Evolutionary conservation across 1,140 invertebrate species (phyloP).

Genomic region (Euglossa dilemma): DNA sequence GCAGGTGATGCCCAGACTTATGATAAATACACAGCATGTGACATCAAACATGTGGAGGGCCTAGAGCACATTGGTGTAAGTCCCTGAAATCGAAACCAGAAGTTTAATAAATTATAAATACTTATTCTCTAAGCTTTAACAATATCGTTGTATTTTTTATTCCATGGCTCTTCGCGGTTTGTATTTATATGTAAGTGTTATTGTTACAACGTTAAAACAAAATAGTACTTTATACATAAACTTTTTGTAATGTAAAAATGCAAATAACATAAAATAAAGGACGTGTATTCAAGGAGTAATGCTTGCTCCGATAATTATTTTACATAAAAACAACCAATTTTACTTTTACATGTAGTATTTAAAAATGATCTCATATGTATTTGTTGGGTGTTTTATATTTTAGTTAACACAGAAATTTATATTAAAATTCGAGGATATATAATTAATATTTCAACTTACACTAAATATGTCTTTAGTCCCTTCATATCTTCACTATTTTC

Average conservation of each 20-base stretch:
- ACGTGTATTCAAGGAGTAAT: slow-evolving; percentile 16
- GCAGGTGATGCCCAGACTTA: slow-evolving; percentile 75
- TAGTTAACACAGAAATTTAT: neutral
- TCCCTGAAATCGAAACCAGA: slow-evolving; percentile 31
- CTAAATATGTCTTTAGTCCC: slow-evolving; percentile 10
- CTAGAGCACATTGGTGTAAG: slow-evolving; percentile 67
- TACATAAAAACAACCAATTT: slow-evolving; percentile 5
- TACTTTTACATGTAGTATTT: neutral
- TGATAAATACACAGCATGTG: slow-evolving; percentile 65
- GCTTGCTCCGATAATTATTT: slow-evolving; percentile 7
- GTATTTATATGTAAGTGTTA: slow-evolving; percentile 24
- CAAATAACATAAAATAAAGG: slow-evolving; percentile 28
- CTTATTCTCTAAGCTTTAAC: slow-evolving; percentile 17
- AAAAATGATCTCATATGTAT: neutral
- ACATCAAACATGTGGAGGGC: slow-evolving; percentile 65
- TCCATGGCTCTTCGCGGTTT: slow-evolving; percentile 6
- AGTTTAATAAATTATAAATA: slow-evolving; percentile 38
- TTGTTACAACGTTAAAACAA: slow-evolving; percentile 8
- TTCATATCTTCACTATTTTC: neutral
- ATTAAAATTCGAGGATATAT: neutral
- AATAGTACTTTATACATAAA: slow-evolving; percentile 31
- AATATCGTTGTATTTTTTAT: slow-evolving; percentile 47
- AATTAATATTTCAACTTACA: slow-evolving; percentile 16
- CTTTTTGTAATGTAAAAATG: slow-evolving; percentile 35
- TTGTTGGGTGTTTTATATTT: neutral